phyloP scores from a whole-genome alignment of 2,113 vertebrate species.

The Eublepharis macularius region DNA sequence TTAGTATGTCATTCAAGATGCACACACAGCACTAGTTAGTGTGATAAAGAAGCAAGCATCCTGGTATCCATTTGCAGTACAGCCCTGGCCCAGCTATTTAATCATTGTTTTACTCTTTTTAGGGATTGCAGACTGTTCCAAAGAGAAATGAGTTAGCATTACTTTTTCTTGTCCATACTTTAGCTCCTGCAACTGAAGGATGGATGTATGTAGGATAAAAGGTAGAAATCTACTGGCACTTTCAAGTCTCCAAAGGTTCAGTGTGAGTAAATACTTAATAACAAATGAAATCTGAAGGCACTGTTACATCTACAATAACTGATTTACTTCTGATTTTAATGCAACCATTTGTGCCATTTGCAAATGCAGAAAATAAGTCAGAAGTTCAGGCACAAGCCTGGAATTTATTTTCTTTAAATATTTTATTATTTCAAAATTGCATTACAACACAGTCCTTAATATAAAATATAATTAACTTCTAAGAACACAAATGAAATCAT shows the following conservation, averaged over 20 bases:
- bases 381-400: conserved; percentile 34
- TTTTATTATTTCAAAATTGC: background rate
- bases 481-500: background rate
- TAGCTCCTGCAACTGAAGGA: background rate
- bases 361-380: conserved; percentile 31
- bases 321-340: conserved; percentile 7
- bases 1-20: background rate
- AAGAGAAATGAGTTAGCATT: conserved; percentile 19
- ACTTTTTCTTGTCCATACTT: background rate
- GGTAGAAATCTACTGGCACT: background rate
- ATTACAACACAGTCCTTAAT: background rate
- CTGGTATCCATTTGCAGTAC: background rate
- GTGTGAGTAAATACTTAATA: background rate
- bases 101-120: background rate
- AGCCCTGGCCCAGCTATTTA: background rate
- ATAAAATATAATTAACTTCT: background rate
- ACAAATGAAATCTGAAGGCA: background rate
- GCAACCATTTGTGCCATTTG: background rate
- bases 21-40: background rate
- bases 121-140: conserved; percentile 25
- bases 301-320: background rate
- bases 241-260: background rate
- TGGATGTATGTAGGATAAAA: background rate
- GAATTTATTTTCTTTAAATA: conserved; percentile 14
- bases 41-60: accelerated